Evolutionary conservation across 30 jellyfish, hydroid and myxozoan genomes (phyloP), one percentile per base, ranked within the genome.

Genomic region (Sanderia malayensis): DNA sequence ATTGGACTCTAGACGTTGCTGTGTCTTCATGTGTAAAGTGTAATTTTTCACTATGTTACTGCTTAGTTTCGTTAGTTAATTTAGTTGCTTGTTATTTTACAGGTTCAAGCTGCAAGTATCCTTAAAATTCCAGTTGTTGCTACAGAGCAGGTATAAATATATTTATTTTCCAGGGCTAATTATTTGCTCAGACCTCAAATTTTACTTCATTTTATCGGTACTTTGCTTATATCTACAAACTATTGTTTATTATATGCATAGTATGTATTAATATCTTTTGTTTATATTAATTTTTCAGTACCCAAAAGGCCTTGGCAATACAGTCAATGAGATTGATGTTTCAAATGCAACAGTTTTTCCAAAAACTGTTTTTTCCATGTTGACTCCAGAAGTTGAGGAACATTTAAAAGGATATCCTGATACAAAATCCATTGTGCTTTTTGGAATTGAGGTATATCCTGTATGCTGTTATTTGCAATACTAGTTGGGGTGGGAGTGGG

Each of bases 221-320:
- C n/a, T n/a, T n/a, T n/a, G n/a, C n/a, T n/a, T n/a, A n/a, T n/a
- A n/a, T n/a, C n/a, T n/a, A n/a, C n/a, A n/a, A n/a, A n/a, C n/a
- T n/a, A n/a, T n/a, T n/a, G n/a, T n/a, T n/a, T n/a, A n/a, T n/a
- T n/a, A n/a, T n/a, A n/a, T n/a, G n/a, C n/a, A n/a, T n/a, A n/a
- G n/a, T n/a, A n/a, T n/a, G n/a, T n/a, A n/a, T n/a, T n/a, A n/a
- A n/a, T n/a, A n/a, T n/a, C n/a, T n/a, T n/a, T n/a, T n/a, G n/a
- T n/a, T n/a, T n/a, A n/a, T n/a, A n/a, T n/a, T n/a, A n/a, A n/a
- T 22, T 41, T 47, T 70, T 22, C 52, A 87, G 96, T 87, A 94
- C 75, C 99, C 99, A 24, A 79, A 83, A 61, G 96, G 97, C 45
- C 95, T 94, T 57, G 99, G 99, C 61, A 75, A 52, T 63, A 82